Base-by-base conservation (phyloP, 1,140 invertebrate genomes). In the Meteorus sp. region DNA sequence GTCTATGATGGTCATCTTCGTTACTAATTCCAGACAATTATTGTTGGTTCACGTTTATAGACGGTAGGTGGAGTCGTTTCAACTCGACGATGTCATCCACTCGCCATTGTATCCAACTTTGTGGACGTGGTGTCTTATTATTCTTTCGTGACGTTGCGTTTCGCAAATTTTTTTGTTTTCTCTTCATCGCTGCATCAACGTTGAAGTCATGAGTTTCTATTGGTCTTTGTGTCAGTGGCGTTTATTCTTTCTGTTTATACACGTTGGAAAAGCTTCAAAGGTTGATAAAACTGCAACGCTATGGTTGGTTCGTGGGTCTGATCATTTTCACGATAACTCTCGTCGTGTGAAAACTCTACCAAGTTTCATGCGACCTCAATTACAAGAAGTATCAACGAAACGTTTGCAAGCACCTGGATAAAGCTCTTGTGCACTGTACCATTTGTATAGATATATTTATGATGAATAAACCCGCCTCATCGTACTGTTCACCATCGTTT, bases 1-100 rank as follows among this genome's bases (percentile, higher is more conserved):
- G n/a, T n/a, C n/a, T n/a, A n/a, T n/a, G n/a, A 56, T 57, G 50
- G 29, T 27, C 60, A 57, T 61, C 45, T 39, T 44, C 22, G 19
- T 48, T 33, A 58, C 55, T 69, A 71, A 73, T 73, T 44, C 52
- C 45, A 59, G 63, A 65, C 68, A 71, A 71, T 73, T 70, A 70
- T 66, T 54, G 53, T 43, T 35, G 39, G 61, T 43, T 63, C n/a
- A n/a, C n/a, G n/a, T n/a, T n/a, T n/a, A n/a, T n/a, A n/a, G n/a
- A n/a, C n/a, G n/a, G n/a, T n/a, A 67, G 63, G 52, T 56, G 57
- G 67, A 65, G 62, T 62, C 55, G 53, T 45, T 45, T 56, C 53
- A 29, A 55, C 27, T 33, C 22, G 25, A 56, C 67, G 47, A 61
- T 64, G 66, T 70, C 68, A 67, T 70, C 65, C 59, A n/a, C n/a